phyloP scores from a whole-genome alignment of 2,888 invertebrate species.

The Conomelus anceps region DNA sequence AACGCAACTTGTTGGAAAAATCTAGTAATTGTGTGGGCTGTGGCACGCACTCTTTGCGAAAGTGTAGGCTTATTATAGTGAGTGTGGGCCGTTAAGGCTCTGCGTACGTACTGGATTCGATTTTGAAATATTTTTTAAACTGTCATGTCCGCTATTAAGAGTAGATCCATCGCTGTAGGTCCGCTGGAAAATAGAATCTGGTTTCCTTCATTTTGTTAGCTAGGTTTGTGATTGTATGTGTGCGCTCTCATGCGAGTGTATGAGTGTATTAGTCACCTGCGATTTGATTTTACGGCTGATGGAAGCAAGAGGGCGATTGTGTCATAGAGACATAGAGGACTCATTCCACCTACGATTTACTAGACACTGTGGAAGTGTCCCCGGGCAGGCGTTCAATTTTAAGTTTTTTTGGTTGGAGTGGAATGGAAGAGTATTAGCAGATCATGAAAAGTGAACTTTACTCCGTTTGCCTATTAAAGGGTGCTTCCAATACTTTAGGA shows the following conservation, averaged over 20 bases:
- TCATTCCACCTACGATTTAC: background rate
- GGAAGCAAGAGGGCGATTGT: background rate
- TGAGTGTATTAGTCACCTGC: background rate
- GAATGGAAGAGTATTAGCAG: too few species aligned
- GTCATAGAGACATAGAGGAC: background rate
- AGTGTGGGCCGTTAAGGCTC: background rate
- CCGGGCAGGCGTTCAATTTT: background rate
- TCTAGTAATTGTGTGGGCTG: background rate
- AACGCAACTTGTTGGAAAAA: background rate
- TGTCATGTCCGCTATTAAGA: background rate
- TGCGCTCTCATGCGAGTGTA: too few species aligned
- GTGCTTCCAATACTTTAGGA: too few species aligned
- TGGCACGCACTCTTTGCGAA: background rate
- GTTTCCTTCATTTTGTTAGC: background rate
- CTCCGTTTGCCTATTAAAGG: too few species aligned
- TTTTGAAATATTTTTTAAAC: background rate
- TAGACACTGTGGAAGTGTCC: background rate
- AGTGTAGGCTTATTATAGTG: background rate
- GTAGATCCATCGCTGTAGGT: background rate
- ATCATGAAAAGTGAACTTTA: too few species aligned
- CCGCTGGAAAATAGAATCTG: background rate
- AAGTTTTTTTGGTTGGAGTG: too few species aligned
- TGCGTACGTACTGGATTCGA: background rate
- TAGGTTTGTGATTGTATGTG: background rate
- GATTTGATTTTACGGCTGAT: background rate